These are phyloP conservation scores for Ptychobarbus kaznakovi DNA, from an alignment of 2,797 vertebrate genomes.

Conservation along the genomic window DNA sequence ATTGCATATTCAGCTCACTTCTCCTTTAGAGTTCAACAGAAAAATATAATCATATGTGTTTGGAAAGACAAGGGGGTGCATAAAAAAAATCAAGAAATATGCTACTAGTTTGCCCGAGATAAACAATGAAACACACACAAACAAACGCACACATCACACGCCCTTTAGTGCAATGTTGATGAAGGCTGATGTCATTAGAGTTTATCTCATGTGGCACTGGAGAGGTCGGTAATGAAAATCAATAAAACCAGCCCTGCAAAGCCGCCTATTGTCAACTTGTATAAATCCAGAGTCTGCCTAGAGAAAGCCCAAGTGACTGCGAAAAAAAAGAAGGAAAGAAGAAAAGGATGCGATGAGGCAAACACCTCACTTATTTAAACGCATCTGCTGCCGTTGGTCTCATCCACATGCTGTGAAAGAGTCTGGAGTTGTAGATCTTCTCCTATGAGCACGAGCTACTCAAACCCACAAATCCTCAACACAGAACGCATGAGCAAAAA, in stretches of 20 bases:
- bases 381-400: background rate
- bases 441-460: background rate
- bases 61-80: background rate
- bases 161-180: slow-evolving; percentile 61
- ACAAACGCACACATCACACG: background rate
- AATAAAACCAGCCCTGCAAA: slow-evolving; percentile 68
- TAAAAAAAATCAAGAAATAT: background rate
- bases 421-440: background rate
- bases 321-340: background rate
- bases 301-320: background rate
- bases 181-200: slow-evolving; percentile 68
- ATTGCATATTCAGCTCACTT: background rate
- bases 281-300: slow-evolving; percentile 65
- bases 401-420: slow-evolving; percentile 24
- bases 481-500: background rate
- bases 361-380: slow-evolving; percentile 31
- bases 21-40: too few relatives aligned
- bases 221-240: slow-evolving; percentile 74
- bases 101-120: background rate
- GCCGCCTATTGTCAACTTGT: slow-evolving; percentile 68
- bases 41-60: background rate
- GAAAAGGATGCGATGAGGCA: slow-evolving; percentile 1
- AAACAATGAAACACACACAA: background rate
- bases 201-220: slow-evolving; percentile 70
- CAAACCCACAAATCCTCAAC: slow-evolving; percentile 5